Percentiles rank a stretch among this genome's conserved stretches.
Evolutionary conservation across 1,140 invertebrate genomes (phyloP).

Genomic region (Chymomyza costata): DNA sequence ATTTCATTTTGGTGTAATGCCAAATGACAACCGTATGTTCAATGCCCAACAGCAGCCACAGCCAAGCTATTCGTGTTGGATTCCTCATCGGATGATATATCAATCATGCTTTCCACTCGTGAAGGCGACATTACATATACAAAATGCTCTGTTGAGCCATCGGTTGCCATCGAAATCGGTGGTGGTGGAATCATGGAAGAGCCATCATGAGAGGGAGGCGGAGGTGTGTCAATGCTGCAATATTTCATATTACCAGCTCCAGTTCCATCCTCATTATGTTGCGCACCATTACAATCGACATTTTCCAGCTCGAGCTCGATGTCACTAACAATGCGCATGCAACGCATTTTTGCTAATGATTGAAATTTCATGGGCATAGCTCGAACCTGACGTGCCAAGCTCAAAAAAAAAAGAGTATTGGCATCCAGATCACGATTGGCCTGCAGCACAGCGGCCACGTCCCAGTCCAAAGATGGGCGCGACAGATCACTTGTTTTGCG

Average conservation of each 20-base stretch:
- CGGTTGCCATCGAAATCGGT: constrained; percentile 27
- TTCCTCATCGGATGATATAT: constrained; percentile 68
- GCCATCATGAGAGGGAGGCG: constrained; percentile 46
- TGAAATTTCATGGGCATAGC: constrained; percentile 73
- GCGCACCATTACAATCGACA: constrained; percentile 54
- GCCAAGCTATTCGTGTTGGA: constrained; percentile 51
- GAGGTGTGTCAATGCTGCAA: constrained; percentile 57
- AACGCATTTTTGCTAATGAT: constrained; percentile 69
- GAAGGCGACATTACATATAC: constrained; percentile 73
- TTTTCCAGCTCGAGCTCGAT: constrained; percentile 70
- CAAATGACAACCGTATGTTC: too few species aligned
- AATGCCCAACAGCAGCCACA: neutral
- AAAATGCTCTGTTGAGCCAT: constrained; percentile 64
- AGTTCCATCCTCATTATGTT: constrained; percentile 38
- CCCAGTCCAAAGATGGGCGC: constrained; percentile 48
- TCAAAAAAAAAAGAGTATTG: constrained; percentile 68
- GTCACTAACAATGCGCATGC: constrained; percentile 72
- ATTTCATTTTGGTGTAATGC: too few species aligned
- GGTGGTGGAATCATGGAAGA: constrained; percentile 19
- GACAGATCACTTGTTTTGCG: constrained; percentile 58
- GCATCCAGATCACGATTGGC: constrained; percentile 70
- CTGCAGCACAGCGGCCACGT: constrained; percentile 64
- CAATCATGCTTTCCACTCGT: constrained; percentile 72
- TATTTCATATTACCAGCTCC: constrained; percentile 49
- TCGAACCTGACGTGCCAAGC: constrained; percentile 60